Conservation (phyloP, 2,888 invertebrate genomes). For the Acronicta psi region DNA sequence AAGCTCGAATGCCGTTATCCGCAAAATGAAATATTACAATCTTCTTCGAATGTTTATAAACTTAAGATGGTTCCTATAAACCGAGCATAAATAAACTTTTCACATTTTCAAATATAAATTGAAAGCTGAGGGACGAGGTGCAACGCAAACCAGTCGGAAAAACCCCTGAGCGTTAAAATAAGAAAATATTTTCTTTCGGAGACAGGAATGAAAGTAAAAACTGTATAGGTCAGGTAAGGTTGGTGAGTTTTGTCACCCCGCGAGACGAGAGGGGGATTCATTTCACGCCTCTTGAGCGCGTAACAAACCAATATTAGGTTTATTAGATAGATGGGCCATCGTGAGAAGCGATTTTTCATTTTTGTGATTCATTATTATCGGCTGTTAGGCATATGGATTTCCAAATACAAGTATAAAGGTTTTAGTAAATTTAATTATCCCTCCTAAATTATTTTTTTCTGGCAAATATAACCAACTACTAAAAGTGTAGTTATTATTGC, state of each 20-base stretch:
- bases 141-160: slow-evolving; percentile 51
- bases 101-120: slow-evolving; percentile 73
- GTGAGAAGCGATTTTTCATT: slow-evolving; percentile 81
- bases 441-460: too few species aligned
- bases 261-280: slow-evolving; percentile 75
- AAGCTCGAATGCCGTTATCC: slow-evolving; percentile 4
- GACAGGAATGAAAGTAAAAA: slow-evolving; percentile 61
- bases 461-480: too few species aligned
- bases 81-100: slow-evolving; percentile 63
- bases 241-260: slow-evolving; percentile 66
- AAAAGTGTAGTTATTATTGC: too few species aligned
- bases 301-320: slow-evolving; percentile 88
- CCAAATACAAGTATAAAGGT: slow-evolving; percentile 50
- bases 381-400: slow-evolving; percentile 54
- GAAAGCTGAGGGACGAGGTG: slow-evolving; percentile 61
- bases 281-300: slow-evolving; percentile 87
- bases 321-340: slow-evolving; percentile 85
- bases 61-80: slow-evolving; percentile 41
- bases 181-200: slow-evolving; percentile 42
- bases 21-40: slow-evolving; percentile 19
- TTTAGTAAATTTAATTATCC: slow-evolving; percentile 52
- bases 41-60: slow-evolving; percentile 27
- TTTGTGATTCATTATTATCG: slow-evolving; percentile 70
- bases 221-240: slow-evolving; percentile 66
- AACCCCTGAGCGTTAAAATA: slow-evolving; percentile 41